phyloP scores from a whole-genome alignment of 2,888 invertebrate species.

The Conomelus anceps region DNA sequence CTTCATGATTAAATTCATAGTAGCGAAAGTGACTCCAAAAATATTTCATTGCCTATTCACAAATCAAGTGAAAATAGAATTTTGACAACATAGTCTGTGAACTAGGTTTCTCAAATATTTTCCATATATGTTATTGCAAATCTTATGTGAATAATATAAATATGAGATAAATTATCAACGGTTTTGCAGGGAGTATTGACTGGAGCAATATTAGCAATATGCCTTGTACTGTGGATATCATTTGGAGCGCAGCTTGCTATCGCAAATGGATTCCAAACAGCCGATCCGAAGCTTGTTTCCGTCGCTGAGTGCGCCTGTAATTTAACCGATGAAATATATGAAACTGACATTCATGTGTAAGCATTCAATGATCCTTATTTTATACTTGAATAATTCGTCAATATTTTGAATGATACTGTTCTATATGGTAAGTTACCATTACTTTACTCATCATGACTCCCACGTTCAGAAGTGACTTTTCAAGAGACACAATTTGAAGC shows the following conservation, averaged over 20 bases:
- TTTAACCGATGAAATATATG: constrained; percentile 3
- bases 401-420: neutral
- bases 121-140: neutral
- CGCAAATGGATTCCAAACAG: constrained; percentile 25
- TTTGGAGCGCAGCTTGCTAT: constrained; percentile 53
- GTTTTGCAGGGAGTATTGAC: constrained; percentile 54
- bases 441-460: too few relatives aligned
- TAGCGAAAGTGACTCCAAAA: too few relatives aligned
- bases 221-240: constrained; percentile 56
- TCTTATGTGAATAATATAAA: too few relatives aligned
- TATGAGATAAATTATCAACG: constrained; percentile 1
- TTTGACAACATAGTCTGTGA: too few relatives aligned
- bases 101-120: neutral
- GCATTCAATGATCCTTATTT: too few relatives aligned
- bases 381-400: too few relatives aligned
- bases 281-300: constrained; percentile 42
- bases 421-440: constrained; percentile 3
- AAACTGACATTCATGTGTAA: constrained; percentile 24
- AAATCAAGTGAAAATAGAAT: too few relatives aligned
- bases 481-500: too few relatives aligned
- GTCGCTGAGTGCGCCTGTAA: constrained; percentile 48
- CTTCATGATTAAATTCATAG: too few relatives aligned
- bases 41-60: too few relatives aligned
- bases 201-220: constrained; percentile 55
- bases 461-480: too few relatives aligned